Conservation (phyloP, 2,113 vertebrate species). For the Melanostigma gelatinosum region DNA sequence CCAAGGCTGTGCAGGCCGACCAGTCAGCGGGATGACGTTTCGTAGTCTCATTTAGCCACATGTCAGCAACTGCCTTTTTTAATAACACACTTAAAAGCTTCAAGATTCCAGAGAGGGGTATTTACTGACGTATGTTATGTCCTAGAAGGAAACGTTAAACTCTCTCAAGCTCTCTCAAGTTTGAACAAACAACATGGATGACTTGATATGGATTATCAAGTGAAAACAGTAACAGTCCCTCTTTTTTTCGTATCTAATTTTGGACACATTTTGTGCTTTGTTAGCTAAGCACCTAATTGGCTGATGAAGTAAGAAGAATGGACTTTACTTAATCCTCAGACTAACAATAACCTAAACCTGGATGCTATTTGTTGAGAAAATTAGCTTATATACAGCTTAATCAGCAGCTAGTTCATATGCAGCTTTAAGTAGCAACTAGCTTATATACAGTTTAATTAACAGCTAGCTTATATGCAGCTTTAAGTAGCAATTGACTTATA, state of each 20-base stretch:
- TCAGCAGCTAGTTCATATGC: too few relatives aligned
- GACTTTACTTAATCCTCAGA: not conserved
- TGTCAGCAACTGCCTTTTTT: not conserved
- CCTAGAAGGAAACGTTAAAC: not conserved
- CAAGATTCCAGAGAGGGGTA: not conserved
- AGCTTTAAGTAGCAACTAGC: too few relatives aligned
- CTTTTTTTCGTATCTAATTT: not conserved
- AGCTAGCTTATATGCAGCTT: too few relatives aligned
- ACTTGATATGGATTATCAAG: not conserved
- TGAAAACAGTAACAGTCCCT: not conserved
- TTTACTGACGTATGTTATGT: not conserved
- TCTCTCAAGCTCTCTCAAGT: too few relatives aligned
- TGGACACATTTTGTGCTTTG: not conserved
- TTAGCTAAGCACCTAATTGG: not conserved
- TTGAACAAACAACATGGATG: too few relatives aligned
- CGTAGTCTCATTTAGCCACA: not conserved
- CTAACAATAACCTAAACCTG: not conserved
- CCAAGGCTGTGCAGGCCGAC: too few relatives aligned
- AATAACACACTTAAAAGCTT: not conserved
- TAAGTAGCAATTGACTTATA: too few relatives aligned
- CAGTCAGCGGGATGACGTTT: not conserved
- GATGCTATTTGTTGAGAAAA: too few relatives aligned
- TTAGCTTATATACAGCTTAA: too few relatives aligned
- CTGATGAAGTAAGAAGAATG: slow-evolving; percentile 2
- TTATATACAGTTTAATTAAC: too few relatives aligned